These are phyloP conservation scores for Amblyornis subalaris DNA, from an alignment of 2,113 vertebrate species.

Conservation along the genomic window DNA sequence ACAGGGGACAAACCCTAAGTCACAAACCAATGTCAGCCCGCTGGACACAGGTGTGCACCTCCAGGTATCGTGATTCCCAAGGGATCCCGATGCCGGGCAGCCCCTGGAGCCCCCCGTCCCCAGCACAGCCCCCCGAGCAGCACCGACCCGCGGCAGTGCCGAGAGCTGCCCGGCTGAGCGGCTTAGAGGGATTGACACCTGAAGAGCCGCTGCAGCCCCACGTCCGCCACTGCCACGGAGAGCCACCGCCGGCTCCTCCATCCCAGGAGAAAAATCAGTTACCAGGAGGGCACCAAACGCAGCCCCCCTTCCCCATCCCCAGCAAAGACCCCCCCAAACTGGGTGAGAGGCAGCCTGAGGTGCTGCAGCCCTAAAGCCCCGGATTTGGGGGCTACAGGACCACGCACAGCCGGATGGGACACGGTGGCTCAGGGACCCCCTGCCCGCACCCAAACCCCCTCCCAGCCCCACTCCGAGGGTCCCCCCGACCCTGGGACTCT, in stretches of 20 bases:
- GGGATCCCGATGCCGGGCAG: background rate
- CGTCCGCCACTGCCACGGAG: background rate
- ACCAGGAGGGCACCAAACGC: background rate
- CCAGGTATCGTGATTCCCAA: fast-evolving
- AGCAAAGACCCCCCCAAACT: background rate
- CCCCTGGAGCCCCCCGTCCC: background rate
- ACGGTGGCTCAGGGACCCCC: background rate
- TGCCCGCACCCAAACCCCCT: background rate
- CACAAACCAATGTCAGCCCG: fast-evolving
- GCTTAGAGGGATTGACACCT: background rate
- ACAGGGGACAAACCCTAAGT: background rate
- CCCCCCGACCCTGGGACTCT: background rate
- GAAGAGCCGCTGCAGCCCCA: background rate
- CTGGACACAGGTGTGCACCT: fast-evolving
- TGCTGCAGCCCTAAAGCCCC: background rate
- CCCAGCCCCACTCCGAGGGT: background rate
- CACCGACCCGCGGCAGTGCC: background rate
- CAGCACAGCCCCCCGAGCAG: background rate
- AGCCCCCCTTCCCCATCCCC: background rate
- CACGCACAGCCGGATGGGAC: fast-evolving
- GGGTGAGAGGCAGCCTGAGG: background rate
- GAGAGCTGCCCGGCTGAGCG: background rate
- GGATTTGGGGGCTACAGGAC: background rate
- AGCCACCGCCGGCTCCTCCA: background rate
- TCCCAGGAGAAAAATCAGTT: background rate